Conservation (phyloP, 2,888 invertebrate genomes). For the Drosophila aldrichi region DNA sequence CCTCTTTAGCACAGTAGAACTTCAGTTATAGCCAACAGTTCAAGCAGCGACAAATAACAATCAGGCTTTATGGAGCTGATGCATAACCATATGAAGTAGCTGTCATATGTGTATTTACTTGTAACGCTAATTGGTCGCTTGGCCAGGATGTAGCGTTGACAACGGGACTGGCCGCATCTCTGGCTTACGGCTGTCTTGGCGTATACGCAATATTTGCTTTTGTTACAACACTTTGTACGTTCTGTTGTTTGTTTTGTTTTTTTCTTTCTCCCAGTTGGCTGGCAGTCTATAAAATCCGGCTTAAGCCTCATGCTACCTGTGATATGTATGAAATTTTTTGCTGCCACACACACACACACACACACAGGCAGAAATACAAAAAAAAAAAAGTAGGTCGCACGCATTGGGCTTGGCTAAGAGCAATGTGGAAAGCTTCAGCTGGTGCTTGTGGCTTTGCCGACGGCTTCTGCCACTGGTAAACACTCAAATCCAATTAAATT, state of each 20-base stretch:
- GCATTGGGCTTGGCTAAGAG: conserved; percentile 41
- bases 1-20: too few species aligned
- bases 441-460: conserved; percentile 72
- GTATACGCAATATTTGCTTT: conserved; percentile 76
- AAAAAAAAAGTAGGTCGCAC: conserved; percentile 63
- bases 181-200: conserved; percentile 42
- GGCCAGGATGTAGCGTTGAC: conserved; percentile 56
- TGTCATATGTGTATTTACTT: conserved; percentile 31
- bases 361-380: conserved; percentile 21
- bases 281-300: conserved; percentile 74
- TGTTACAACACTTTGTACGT: conserved; percentile 36
- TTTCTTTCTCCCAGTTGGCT: conserved; percentile 12
- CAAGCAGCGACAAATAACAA: neutral
- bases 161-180: conserved; percentile 55
- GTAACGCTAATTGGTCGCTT: conserved; percentile 67
- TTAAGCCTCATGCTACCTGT: conserved; percentile 73
- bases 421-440: conserved; percentile 61
- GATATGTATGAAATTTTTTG: conserved; percentile 73
- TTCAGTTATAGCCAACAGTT: neutral
- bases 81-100: conserved; percentile 22
- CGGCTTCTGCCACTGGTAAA: conserved; percentile 78
- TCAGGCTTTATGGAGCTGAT: neutral
- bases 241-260: conserved; percentile 10
- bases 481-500: conserved; percentile 81
- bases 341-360: conserved; percentile 55